Percentiles rank a stretch among this genome's conserved stretches.
Conservation (phyloP, 92 coral and sea anemone species). For the Hydrozoanthus gracilis region DNA sequence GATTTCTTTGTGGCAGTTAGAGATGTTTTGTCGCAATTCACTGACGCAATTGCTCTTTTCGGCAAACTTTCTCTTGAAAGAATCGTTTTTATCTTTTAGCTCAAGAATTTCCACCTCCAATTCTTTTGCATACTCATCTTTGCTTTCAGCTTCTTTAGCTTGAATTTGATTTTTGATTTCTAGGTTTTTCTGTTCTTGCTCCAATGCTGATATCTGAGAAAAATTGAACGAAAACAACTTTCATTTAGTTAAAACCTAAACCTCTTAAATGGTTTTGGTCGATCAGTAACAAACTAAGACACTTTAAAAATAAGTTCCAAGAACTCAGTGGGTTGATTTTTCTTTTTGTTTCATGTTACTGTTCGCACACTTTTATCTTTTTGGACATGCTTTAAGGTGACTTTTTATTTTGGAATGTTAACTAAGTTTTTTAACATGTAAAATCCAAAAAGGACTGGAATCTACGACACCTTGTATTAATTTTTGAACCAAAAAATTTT, state of each 20-base stretch:
- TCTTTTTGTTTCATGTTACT: no score
- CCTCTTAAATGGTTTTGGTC: not conserved
- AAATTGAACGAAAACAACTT: not conserved
- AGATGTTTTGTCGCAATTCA: slow-evolving; percentile 21
- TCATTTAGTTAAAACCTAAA: not conserved
- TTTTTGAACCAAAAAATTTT: no score
- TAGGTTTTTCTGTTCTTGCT: slow-evolving; percentile 12
- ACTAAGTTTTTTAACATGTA: no score
- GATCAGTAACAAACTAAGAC: not conserved
- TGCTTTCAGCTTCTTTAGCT: slow-evolving; percentile 8
- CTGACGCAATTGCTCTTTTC: not conserved
- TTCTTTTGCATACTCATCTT: slow-evolving; percentile 3
- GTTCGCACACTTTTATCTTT: no score
- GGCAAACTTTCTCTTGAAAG: slow-evolving; percentile 18
- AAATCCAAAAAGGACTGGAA: no score
- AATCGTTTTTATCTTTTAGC: slow-evolving; percentile 14
- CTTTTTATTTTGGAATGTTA: no score
- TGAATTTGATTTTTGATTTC: not conserved
- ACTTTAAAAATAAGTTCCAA: no score
- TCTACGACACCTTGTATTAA: no score
- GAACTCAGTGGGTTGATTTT: no score
- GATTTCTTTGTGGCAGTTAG: slow-evolving; percentile 38
- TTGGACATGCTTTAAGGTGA: no score
- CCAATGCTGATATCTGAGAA: slow-evolving; percentile 7
- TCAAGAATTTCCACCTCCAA: slow-evolving; percentile 21